Evolutionary conservation across 2,113 vertebrate genomes (phyloP).

Genomic region (Harpagus bidentatus): DNA sequence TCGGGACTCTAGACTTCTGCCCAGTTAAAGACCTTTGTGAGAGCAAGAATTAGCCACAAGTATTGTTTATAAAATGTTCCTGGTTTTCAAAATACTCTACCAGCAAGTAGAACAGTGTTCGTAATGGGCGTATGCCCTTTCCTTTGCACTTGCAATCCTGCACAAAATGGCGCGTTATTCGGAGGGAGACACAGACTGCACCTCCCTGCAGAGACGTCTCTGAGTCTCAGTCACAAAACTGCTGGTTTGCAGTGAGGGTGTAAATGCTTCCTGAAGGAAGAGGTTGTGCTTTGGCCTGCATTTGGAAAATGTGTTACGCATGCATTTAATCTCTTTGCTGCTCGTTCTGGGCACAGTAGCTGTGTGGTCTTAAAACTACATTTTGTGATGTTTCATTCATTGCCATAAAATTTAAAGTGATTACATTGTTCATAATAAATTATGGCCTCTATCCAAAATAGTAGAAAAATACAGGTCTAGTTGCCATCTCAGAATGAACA

Average conservation of each 20-base stretch:
- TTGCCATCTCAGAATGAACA: neutral
- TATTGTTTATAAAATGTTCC: neutral
- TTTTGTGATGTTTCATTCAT: neutral
- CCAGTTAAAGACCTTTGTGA: neutral
- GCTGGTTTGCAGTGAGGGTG: neutral
- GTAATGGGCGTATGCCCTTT: fast-evolving
- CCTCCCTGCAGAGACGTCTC: neutral
- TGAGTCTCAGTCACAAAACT: neutral
- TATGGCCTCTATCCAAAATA: neutral
- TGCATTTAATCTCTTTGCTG: neutral
- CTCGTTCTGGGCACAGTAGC: neutral
- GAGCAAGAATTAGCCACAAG: neutral
- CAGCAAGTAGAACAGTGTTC: neutral
- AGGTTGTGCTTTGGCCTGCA: neutral
- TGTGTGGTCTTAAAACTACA: neutral
- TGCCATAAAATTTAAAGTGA: neutral
- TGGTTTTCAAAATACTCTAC: neutral
- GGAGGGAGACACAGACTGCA: fast-evolving
- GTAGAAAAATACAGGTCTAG: neutral
- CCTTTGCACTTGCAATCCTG: neutral
- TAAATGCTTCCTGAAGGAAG: neutral
- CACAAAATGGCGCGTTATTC: fast-evolving
- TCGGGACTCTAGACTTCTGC: neutral
- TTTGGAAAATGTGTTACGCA: neutral
- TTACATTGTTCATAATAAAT: neutral